A percentile compares a stretch with the other conserved stretches of the same genome.
Evolutionary conservation across 2,797 vertebrate genomes (phyloP).

Genomic region (Eremophila alpestris): DNA sequence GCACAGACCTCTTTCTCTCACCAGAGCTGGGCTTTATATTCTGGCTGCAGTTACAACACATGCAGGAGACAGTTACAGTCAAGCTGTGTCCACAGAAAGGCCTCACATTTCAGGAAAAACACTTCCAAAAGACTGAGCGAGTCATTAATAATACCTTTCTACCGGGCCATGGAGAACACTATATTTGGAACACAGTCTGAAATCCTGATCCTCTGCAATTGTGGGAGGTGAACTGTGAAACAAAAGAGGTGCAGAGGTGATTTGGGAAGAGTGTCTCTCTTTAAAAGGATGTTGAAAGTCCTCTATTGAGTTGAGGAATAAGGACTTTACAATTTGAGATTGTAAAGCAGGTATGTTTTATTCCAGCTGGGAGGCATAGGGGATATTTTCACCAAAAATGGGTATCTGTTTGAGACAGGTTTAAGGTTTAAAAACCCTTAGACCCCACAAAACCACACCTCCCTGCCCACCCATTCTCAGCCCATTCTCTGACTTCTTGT

Average conservation of each 20-base stretch:
- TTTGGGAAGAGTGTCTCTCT: neutral
- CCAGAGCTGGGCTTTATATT: neutral
- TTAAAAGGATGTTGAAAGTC: neutral
- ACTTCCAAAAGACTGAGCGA: neutral
- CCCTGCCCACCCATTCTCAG: too few relatives aligned
- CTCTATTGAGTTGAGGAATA: neutral
- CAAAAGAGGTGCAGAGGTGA: neutral
- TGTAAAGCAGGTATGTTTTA: too few relatives aligned
- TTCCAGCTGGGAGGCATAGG: too few relatives aligned
- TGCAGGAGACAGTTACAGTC: neutral
- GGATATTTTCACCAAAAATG: too few relatives aligned
- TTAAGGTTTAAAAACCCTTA: too few relatives aligned
- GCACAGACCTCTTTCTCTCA: neutral
- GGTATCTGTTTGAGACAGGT: too few relatives aligned
- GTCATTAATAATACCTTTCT: neutral
- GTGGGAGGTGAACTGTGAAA: neutral
- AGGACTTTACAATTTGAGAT: too few relatives aligned
- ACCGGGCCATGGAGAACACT: neutral
- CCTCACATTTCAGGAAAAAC: neutral
- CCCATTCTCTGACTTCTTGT: too few relatives aligned
- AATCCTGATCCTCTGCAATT: neutral
- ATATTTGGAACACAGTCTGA: accelerated
- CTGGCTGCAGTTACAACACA: neutral
- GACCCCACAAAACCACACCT: too few relatives aligned
- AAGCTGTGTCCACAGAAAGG: neutral